These are phyloP conservation scores for Indicator maculatus DNA, from an alignment of 2,113 vertebrate species.

Conservation along the genomic window DNA sequence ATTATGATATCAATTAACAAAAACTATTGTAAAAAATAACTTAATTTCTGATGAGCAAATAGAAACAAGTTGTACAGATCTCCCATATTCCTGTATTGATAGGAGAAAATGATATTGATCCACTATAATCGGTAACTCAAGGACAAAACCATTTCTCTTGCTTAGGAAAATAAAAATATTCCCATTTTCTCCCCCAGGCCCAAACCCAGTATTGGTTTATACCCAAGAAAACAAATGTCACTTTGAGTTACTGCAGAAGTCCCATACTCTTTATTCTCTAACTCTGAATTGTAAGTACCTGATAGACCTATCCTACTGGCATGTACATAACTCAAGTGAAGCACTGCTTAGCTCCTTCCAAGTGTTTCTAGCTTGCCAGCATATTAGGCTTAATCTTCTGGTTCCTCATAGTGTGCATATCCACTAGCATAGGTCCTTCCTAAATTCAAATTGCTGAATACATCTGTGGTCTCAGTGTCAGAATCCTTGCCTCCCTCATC, in stretches of 20 bases:
- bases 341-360: neutral
- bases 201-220: neutral
- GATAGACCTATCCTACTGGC: constrained; percentile 12
- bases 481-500: constrained; percentile 84
- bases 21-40: constrained; percentile 69
- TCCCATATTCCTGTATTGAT: neutral
- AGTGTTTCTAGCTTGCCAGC: neutral
- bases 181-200: neutral
- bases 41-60: constrained; percentile 60
- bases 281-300: neutral
- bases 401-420: constrained; percentile 82
- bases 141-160: neutral
- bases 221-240: neutral
- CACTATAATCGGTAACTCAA: neutral
- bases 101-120: neutral
- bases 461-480: constrained; percentile 73
- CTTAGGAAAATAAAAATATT: neutral
- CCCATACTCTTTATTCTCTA: neutral
- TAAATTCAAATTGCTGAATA: constrained; percentile 84
- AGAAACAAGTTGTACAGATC: constrained; percentile 45
- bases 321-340: neutral
- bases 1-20: constrained; percentile 49
- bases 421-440: constrained; percentile 82
- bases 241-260: constrained; percentile 2
- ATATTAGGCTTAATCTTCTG: constrained; percentile 64